Conservation (phyloP, 2,888 invertebrate genomes). For the Aspidiotus rigidus region DNA sequence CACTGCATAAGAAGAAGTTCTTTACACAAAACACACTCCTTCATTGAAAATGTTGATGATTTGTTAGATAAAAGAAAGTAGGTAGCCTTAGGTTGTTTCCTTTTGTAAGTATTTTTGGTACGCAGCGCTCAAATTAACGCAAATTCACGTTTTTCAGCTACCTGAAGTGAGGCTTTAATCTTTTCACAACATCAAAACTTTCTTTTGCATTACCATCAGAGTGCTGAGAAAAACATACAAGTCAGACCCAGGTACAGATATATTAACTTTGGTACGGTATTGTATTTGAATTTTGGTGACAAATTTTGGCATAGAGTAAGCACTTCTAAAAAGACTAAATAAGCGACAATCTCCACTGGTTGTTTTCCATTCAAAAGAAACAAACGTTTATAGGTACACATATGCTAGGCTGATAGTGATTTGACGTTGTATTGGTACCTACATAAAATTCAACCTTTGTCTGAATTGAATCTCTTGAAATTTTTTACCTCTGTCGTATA, state of each 20-base stretch:
- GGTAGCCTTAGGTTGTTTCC: conserved; percentile 46
- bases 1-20: conserved; percentile 78
- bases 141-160: conserved; percentile 31
- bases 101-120: conserved; percentile 37
- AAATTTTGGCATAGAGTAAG: conserved; percentile 14
- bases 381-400: no score
- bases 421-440: no score
- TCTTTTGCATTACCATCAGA: conserved; percentile 17
- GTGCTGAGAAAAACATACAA: background rate
- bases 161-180: conserved; percentile 8
- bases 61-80: conserved; percentile 78
- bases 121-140: conserved; percentile 41
- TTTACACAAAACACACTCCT: no score
- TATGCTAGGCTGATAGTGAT: no score
- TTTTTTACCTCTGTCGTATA: no score
- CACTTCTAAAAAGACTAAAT: conserved; percentile 26
- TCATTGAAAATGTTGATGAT: conserved; percentile 49
- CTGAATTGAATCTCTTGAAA: no score
- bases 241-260: background rate
- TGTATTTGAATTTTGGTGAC: no score
- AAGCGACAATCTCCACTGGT: conserved; percentile 8
- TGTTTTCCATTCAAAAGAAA: no score
- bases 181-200: conserved; percentile 12
- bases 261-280: background rate
- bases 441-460: no score